Evolutionary conservation across 2,888 invertebrate species (phyloP), one percentile per base, ranked within the genome.

Genomic region (Nyleta sp.): DNA sequence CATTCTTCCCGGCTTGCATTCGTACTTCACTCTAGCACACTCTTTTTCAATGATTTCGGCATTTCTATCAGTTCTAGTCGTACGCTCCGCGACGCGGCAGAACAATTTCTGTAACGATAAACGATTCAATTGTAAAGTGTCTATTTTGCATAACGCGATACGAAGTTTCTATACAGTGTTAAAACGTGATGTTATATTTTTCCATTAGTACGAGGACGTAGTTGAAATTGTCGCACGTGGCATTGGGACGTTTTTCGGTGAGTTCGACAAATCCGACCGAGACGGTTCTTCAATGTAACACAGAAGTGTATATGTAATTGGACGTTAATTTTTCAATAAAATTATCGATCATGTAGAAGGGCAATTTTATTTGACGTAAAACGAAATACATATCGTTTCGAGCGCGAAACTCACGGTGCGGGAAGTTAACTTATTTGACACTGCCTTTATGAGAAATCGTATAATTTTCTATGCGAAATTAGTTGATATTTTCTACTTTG

Each of bases 31-130:
- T 50, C 48, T 65, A 35, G 22, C 35, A n/a, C 33, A 53, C 7
- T 20, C 22, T 40, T 42, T 74, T 59, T 46, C 59, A 7, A 42
- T 11, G 20, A 33, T 67, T 67, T 60, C 35, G 35, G 60, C 20
- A 60, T 68, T 75, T 68, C 28, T 68, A 62, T 75, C 75, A 68
- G 68, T 75, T 62, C 11, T 62, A 62, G 75, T 75, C 74, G 53
- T 48, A 31, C 22, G 33, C 13, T 60, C 53, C 7, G 2, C n/a
- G n/a, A n/a, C n/a, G 42, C n/a, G 8, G 33, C 44, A 1, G 8
- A 24, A 42, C 17, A 18, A 35, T 57, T 55, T 55, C 38, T 55
- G 28, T 48, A 42, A 50, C 10, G 11, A 60, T 24, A 38, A 55
- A 50, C 24, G 17, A 52, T 62, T 73, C 65, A 33, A 73, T 65